Evolutionary conservation across 2,888 invertebrate species (phyloP), one percentile per base, ranked within the genome.

Genomic region (Leptopterna dolabrata): DNA sequence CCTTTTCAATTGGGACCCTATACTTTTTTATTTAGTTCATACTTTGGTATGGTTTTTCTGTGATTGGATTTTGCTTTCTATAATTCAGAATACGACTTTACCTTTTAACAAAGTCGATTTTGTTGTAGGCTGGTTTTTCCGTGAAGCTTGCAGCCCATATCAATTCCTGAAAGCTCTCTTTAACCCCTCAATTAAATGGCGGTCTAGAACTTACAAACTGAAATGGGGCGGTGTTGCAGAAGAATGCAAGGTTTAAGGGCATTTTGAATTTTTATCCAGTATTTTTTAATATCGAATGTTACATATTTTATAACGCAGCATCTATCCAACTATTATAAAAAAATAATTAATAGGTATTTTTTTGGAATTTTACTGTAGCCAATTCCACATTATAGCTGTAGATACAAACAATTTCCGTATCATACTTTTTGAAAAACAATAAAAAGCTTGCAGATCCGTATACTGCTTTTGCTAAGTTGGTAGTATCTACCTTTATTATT

Each of bases 201-300:
- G 99, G 91, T 95, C 97, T 91, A 95, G 98, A 91, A 95, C 95
- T 90, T 99, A 97, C 93, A 95, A 96, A 92, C 94, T 99, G 89
- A 95, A 96, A 90, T 99, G 99, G 99, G 99, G 99, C 89, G 99
- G 99, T 47, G 93, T 96, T 76, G 98, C 97, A 80, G 97, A 98
- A 91, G 97, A 97, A 93, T 94, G 97, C 90, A 95, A 95, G 91
- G 89, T 88, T 36, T 89, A 86, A 87, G 55, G 73, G 63, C 36
- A 19, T 83, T 83, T 81, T 19, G 70, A 36, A 47, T 84, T 63
- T 84, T 45, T 51, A 83, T 47, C 76, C 51, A 63, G 84, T 47
- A 88, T 78, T 83, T 87, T 80, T 87, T 85, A 80, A 70, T 87
- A 73, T 84, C 85, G 87, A 81, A 81, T 83, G 81, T 87, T 80